Conservation (phyloP, 2,888 invertebrate species). For the Mactromeris polynyma region DNA sequence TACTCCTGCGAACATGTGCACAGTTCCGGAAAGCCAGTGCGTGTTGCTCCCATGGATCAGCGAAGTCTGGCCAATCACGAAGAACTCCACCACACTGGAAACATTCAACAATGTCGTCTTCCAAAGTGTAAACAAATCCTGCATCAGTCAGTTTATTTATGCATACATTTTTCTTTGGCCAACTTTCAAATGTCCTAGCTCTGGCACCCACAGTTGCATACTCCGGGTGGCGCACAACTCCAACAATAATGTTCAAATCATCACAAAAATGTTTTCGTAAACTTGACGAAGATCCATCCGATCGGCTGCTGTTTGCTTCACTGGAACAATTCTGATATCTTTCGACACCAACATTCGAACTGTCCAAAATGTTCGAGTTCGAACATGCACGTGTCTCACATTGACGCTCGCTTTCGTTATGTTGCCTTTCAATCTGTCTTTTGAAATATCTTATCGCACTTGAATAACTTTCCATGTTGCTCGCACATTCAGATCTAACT, state of each 20-base stretch:
- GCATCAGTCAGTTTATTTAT: not conserved
- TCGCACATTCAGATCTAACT: no score
- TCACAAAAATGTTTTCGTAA: not conserved
- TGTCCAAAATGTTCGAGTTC: not conserved
- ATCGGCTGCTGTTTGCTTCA: not conserved
- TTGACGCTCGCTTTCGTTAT: not conserved
- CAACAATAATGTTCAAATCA: slow-evolving; percentile 10
- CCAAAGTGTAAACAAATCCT: slow-evolving; percentile 11
- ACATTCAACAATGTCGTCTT: slow-evolving; percentile 18
- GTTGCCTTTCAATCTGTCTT: not conserved
- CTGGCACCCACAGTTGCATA: slow-evolving; percentile 1
- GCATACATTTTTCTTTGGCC: not conserved
- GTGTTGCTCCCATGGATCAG: slow-evolving; percentile 28
- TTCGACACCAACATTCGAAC: no score
- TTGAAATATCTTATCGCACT: not conserved
- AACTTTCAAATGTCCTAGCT: slow-evolving; percentile 9
- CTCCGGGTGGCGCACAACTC: not conserved
- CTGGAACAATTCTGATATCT: not conserved
- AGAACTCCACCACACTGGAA: slow-evolving; percentile 21
- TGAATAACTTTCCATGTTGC: not conserved
- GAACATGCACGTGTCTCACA: not conserved
- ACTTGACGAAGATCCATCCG: not conserved
- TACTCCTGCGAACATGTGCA: slow-evolving; percentile 13
- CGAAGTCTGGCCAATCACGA: slow-evolving; percentile 20
- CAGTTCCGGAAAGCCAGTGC: slow-evolving; percentile 3